Evolutionary conservation across 2,888 invertebrate genomes (phyloP), one percentile per base, ranked within the genome.

Genomic region (Augochlorella aurata): DNA sequence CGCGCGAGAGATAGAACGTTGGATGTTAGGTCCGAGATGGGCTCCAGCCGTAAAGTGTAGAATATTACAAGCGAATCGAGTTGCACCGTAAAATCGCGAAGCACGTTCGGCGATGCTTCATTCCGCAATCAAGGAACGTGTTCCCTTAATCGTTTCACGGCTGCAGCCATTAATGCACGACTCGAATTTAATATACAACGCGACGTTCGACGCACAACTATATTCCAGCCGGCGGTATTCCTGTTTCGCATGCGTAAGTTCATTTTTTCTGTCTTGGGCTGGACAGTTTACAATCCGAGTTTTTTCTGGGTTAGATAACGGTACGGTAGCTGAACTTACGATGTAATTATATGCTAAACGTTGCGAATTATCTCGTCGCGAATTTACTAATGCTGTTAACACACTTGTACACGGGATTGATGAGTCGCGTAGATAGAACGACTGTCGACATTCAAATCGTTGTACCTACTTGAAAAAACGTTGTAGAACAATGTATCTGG

Each of bases 91-190:
- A 70, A 58, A 14, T 24, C 44, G 21, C 50, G 47, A 49, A 67
- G 49, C 14, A 10, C 63, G 63, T 45, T 12, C 29, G 0, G 18
- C 49, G 65, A 44, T 65, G 58, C 47, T 68, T 82, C 61, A 66
- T 81, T 21, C 12, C 7, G 29, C 47, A 63, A 21, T 52, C 24
- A 21, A 58, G 49, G 68, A 38, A 72, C 69, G 24, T 76, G 67
- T 68, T 74, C 78, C 73, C 75, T 81, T 77, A 66, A 70, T 49
- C 52, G 9, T 69, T 65, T 24, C 68, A 18, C 14, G 18, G 49
- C 65, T 18, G 45, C 49, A 2, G 29, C 29, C 8, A 18, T 67
- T n/a, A 65, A 65, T 21, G 38, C n/a, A 5, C 16, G 47, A 1
- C 29, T 8, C 18, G 47, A 47, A 18, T 38, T 52, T 66, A 44